phyloP scores from a whole-genome alignment of 2,113 vertebrate genomes.

The Apteryx owenii region DNA sequence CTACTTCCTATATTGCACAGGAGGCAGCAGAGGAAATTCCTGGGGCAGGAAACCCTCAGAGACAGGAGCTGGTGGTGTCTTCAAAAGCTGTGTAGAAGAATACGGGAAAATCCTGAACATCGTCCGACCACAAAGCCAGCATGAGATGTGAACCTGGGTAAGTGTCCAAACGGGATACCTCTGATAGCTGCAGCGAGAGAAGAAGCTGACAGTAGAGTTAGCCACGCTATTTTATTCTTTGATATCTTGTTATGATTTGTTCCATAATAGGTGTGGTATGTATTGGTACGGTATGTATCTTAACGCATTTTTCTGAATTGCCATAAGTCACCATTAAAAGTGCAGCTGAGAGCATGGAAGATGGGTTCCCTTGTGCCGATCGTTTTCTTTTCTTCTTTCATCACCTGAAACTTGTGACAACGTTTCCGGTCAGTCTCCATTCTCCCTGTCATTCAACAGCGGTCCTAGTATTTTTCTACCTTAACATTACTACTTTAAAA shows the following conservation, averaged over 20 bases:
- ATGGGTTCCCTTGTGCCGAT: neutral
- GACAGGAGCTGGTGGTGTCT: neutral
- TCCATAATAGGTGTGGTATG: accelerated
- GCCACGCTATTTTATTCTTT: neutral
- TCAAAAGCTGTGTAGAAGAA: accelerated
- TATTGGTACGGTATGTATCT: neutral
- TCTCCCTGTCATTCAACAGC: neutral
- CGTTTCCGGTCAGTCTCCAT: neutral
- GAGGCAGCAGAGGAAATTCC: neutral
- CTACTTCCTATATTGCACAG: too few species aligned
- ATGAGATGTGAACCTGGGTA: neutral
- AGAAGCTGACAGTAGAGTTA: neutral
- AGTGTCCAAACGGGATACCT: neutral
- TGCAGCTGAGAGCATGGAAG: neutral
- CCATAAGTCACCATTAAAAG: neutral
- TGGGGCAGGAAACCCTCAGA: neutral
- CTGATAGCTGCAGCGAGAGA: neutral
- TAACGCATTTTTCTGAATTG: neutral
- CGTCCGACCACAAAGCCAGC: accelerated
- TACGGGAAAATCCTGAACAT: neutral
- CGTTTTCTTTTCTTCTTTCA: neutral
- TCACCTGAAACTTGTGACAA: neutral
- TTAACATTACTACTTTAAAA: neutral
- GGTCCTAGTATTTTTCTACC: neutral
- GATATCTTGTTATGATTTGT: neutral